Evolutionary conservation across 2,113 vertebrate genomes (phyloP), one percentile per base, ranked within the genome.

Genomic region (Connochaetes taurinus): DNA sequence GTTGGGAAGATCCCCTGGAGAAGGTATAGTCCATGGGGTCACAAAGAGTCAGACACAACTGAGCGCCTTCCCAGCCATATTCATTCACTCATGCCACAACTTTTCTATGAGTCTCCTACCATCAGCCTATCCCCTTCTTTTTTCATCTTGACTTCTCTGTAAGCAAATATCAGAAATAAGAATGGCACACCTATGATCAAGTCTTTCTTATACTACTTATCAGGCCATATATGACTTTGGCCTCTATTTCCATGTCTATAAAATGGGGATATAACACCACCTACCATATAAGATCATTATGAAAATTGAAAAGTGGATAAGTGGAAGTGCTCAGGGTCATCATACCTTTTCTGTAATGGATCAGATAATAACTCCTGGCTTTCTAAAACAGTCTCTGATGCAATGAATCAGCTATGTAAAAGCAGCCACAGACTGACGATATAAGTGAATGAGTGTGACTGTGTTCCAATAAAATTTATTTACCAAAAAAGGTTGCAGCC

Each of bases 61-160:
- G n/a, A 40, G 10, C 0, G 2, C 43, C 36, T 53, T 90, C 45
- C n/a, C 52, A 36, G 52, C n/a, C 60, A 13, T 40, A 27, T 60
- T 13, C 14, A 25, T 67, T 87, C 14, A 53, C 27, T 52, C 9
- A 19, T 16, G 10, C 10, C 15, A 12, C 8, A 67, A 45, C 76
- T 19, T 47, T 6, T 36, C 27, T 14, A 7, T 10, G n/a, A 19
- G 43, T 25, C 0, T 76, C 40, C 55, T 47, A 21, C 2, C 0
- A 60, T 71, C 52, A 57, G 29, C 29, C 9, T 45, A 17, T 71
- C 17, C 9, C 5, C 36, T 58, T 80, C 67, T 90, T 86, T 81
- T 36, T 21, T 47, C 9, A 58, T 27, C n/a, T 81, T 45, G 21
- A 47, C 27, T 86, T 86, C 50, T 71, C 50, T 92, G 52, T 45